phyloP scores from a whole-genome alignment of 2,113 vertebrate species.

The Cacatua alba region DNA sequence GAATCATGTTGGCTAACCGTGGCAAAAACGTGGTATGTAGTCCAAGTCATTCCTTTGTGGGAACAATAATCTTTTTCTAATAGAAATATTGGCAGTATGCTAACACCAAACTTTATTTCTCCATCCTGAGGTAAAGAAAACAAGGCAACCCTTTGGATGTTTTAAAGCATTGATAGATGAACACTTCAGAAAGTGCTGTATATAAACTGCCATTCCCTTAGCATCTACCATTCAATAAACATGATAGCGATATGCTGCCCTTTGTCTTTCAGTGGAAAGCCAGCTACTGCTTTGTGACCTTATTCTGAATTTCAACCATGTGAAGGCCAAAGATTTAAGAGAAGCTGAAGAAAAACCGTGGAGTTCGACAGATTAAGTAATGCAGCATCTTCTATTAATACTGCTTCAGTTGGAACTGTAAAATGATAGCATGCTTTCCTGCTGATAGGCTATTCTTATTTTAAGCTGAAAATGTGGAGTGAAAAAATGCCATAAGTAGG shows the following conservation, averaged over 20 bases:
- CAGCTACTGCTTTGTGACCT: conserved; percentile 87
- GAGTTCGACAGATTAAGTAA: conserved; percentile 38
- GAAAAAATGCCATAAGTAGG: background rate
- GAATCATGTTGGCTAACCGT: rapidly evolving
- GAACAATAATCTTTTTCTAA: background rate
- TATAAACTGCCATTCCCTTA: background rate
- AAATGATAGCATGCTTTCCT: background rate
- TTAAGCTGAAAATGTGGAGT: background rate
- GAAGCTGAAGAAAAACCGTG: conserved; percentile 47
- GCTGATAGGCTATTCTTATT: background rate
- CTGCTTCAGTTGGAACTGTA: background rate
- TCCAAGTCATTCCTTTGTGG: background rate
- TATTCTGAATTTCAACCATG: conserved; percentile 78
- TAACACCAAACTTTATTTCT: background rate
- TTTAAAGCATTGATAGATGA: background rate
- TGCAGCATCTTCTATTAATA: background rate
- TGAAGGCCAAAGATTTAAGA: conserved; percentile 57
- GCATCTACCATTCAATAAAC: background rate
- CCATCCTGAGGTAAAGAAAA: background rate
- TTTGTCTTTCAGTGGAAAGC: conserved; percentile 77
- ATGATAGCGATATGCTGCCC: background rate
- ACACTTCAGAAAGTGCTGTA: background rate
- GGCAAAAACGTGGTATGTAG: background rate
- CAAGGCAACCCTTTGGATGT: background rate
- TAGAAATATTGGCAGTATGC: background rate